Conservation (phyloP, 2,113 vertebrate genomes). For the Seriola aureovittata region DNA sequence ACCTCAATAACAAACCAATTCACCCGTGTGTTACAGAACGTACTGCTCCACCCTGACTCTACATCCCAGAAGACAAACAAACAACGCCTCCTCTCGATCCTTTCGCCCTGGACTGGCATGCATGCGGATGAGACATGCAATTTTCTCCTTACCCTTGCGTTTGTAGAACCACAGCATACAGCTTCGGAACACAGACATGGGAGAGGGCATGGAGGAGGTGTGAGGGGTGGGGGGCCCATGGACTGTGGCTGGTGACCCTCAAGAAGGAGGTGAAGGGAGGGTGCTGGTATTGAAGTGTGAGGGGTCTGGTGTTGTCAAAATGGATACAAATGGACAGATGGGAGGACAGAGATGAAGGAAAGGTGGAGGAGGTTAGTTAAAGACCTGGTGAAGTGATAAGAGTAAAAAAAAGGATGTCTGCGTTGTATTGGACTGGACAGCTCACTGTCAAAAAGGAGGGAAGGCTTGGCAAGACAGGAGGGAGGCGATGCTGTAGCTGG, state of each 20-base stretch:
- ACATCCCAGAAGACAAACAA: conserved; percentile 66
- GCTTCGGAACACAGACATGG: conserved; percentile 98
- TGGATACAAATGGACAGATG: conserved; percentile 58
- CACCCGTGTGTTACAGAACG: background rate
- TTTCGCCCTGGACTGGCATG: conserved; percentile 49
- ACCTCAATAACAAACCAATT: conserved; percentile 34
- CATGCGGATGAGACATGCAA: conserved; percentile 64
- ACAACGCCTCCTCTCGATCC: conserved; percentile 48
- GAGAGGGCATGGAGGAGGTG: conserved; percentile 94
- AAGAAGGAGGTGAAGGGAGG: conserved; percentile 71
- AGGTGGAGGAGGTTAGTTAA: conserved; percentile 66
- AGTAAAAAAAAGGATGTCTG: conserved; percentile 54
- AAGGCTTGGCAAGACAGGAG: conserved; percentile 54
- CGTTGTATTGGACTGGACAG: conserved; percentile 40
- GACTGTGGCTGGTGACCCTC: conserved; percentile 76
- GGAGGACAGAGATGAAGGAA: conserved; percentile 59
- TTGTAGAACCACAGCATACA: conserved; percentile 99
- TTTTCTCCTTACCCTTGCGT: conserved; percentile 96
- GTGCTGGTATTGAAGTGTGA: conserved; percentile 66
- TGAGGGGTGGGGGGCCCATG: conserved; percentile 77
- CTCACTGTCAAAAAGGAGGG: conserved; percentile 66
- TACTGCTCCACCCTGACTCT: conserved; percentile 56
- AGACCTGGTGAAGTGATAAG: conserved; percentile 70
- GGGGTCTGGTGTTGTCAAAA: conserved; percentile 39
- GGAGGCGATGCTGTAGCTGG: conserved; percentile 39